phyloP scores from a whole-genome alignment of 2,888 invertebrate genomes.

The Synanthedon myopaeformis region DNA sequence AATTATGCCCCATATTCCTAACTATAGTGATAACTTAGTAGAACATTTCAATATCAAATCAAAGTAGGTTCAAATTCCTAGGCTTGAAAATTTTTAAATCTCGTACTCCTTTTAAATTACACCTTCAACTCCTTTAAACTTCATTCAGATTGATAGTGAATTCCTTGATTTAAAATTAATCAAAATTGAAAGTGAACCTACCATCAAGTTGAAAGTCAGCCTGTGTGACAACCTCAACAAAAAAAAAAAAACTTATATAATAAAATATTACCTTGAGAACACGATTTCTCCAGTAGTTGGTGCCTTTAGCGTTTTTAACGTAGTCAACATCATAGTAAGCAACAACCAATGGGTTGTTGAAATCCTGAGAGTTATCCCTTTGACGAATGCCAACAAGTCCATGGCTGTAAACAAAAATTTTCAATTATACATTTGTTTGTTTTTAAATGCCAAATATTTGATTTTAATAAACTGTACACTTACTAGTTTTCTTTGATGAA shows the following conservation, averaged over 20 bases:
- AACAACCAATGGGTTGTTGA: constrained; percentile 88
- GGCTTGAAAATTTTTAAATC: no score
- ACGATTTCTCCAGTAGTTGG: constrained; percentile 99
- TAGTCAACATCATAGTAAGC: constrained; percentile 97
- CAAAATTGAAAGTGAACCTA: no score
- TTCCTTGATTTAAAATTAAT: no score
- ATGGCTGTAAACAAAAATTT: constrained; percentile 68
- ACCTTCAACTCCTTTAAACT: no score
- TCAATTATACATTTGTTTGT: neutral
- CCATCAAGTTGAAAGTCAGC: no score
- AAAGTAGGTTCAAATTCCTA: no score
- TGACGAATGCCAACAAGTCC: constrained; percentile 94
- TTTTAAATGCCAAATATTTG: no score
- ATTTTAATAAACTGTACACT: constrained; percentile 42
- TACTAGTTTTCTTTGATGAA: constrained; percentile 91
- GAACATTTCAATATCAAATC: no score
- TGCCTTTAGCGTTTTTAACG: constrained; percentile 95
- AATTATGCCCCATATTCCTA: neutral
- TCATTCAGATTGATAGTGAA: no score
- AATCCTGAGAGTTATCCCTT: constrained; percentile 85
- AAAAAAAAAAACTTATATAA: no score
- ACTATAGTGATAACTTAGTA: neutral
- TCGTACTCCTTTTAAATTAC: no score
- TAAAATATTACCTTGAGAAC: constrained; percentile 79
- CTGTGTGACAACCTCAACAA: no score